Evolutionary conservation across 2,113 vertebrate genomes (phyloP).

Genomic region (Gopherus evgoodei): DNA sequence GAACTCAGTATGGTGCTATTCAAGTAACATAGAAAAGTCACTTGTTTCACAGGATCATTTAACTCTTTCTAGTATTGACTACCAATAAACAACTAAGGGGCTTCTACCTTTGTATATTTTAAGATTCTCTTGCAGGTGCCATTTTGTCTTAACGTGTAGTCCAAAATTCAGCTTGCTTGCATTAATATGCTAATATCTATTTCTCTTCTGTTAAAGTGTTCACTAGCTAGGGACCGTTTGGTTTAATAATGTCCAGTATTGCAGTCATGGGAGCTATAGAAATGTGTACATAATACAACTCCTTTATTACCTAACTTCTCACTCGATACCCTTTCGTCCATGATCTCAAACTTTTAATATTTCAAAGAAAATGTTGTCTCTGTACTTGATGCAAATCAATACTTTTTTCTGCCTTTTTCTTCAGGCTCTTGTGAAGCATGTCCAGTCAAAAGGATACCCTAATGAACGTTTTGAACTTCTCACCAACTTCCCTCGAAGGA

Average conservation of each 20-base stretch:
- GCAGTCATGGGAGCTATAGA: background rate
- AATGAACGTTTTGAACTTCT: constrained; percentile 99
- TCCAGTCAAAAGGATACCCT: constrained; percentile 97
- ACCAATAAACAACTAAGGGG: background rate
- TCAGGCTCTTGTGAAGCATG: constrained; percentile 95
- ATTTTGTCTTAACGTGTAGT: background rate
- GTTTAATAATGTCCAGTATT: background rate
- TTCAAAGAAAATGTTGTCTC: background rate
- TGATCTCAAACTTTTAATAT: background rate
- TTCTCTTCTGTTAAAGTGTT: background rate
- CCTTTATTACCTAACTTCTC: background rate
- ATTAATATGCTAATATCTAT: fast-evolving
- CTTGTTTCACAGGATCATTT: background rate
- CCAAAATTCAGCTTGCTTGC: background rate
- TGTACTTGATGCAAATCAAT: background rate
- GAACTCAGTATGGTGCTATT: background rate
- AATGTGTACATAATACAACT: background rate
- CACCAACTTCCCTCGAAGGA: constrained; percentile 98
- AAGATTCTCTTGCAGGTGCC: background rate
- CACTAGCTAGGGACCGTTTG: background rate
- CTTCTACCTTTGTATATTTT: background rate
- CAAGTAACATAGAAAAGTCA: background rate
- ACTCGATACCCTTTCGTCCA: background rate
- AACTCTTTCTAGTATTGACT: background rate
- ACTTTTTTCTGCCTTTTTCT: background rate